These are phyloP conservation scores for Scortum barcoo DNA, from an alignment of 2,113 vertebrate species.

Conservation along the genomic window DNA sequence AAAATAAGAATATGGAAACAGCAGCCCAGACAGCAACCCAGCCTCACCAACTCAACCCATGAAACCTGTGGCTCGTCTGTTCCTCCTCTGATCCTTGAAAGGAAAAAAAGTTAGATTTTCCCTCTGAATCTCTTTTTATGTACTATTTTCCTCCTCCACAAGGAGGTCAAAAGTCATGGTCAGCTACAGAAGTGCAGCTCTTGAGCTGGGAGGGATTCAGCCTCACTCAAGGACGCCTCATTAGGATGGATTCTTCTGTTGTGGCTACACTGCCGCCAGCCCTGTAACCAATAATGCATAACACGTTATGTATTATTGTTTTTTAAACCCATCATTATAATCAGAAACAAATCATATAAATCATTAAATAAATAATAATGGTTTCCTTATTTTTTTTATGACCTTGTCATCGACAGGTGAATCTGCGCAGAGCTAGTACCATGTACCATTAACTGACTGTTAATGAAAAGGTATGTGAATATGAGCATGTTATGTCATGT, in stretches of 20 bases:
- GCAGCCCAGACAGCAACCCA: not conserved
- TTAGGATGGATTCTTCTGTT: not conserved
- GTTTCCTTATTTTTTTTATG: not conserved
- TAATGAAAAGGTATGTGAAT: not conserved
- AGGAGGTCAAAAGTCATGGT: constrained; percentile 1
- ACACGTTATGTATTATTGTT: no score
- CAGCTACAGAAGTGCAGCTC: not conserved
- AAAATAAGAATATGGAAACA: not conserved
- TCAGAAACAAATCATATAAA: not conserved
- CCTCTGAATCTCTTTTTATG: not conserved
- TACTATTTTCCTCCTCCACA: not conserved
- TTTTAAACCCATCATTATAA: not conserved
- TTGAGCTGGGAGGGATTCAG: not conserved
- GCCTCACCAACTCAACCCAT: not conserved
- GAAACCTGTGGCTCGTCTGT: not conserved
- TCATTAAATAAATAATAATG: not conserved
- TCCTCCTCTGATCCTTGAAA: not conserved
- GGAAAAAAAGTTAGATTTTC: not conserved
- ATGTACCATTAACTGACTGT: not conserved
- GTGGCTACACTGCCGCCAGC: not conserved
- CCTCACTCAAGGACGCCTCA: not conserved
- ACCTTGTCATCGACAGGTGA: not conserved
- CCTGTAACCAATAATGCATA: not conserved
- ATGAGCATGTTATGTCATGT: no score
- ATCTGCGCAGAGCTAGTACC: not conserved